These are phyloP conservation scores for Tholera decimalis DNA, from an alignment of 2,888 invertebrate species.

Conservation along the genomic window DNA sequence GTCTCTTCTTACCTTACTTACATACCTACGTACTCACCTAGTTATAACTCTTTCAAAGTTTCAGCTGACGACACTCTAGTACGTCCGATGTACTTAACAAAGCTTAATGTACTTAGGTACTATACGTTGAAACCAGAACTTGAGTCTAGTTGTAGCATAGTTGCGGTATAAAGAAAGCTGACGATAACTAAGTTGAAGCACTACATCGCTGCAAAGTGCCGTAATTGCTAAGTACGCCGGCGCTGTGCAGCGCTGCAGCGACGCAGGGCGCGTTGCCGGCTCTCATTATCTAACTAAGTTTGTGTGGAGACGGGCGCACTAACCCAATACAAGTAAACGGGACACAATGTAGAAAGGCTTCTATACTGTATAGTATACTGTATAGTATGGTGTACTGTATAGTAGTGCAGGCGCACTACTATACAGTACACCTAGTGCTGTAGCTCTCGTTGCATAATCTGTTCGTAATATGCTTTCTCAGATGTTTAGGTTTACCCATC, in stretches of 20 bases:
- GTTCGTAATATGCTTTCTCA: no score
- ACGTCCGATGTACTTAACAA: background rate
- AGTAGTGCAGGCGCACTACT: no score
- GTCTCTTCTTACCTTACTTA: no score
- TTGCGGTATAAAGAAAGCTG: constrained; percentile 17
- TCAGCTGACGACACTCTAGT: background rate
- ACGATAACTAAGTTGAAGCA: constrained; percentile 37
- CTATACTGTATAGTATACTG: background rate
- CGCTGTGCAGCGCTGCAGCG: constrained; percentile 3
- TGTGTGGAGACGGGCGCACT: constrained; percentile 24
- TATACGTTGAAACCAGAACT: constrained; percentile 1
- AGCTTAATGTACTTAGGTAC: no score
- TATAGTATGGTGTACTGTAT: no score
- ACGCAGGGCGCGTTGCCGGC: constrained; percentile 18
- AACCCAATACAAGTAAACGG: constrained; percentile 19
- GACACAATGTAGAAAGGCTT: constrained; percentile 11
- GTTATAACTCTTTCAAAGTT: background rate
- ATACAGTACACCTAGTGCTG: no score
- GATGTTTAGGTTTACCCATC: no score
- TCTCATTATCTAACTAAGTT: constrained; percentile 54
- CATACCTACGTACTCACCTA: no score
- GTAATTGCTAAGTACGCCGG: constrained; percentile 25
- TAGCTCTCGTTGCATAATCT: no score
- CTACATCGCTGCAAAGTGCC: constrained; percentile 31
- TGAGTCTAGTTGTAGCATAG: constrained; percentile 8